Base-by-base conservation (phyloP, 2,113 vertebrate species). In the Anoura caudifer region DNA sequence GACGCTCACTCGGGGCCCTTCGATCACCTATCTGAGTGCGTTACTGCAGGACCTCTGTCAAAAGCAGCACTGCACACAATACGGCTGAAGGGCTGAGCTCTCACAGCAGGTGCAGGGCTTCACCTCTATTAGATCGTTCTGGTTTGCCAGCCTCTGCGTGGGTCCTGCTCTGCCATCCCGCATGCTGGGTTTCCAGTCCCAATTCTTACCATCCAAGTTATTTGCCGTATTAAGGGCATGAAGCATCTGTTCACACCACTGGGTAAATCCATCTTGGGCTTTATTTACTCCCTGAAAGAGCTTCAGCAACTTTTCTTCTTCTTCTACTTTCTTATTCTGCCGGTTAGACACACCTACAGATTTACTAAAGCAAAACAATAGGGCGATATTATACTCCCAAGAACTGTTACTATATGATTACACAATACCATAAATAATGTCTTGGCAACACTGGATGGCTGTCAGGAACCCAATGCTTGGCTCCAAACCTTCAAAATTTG, bases 211-310 rank as follows among this genome's bases (percentile, higher is more conserved):
- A 97, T 99, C 99, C 98, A 99, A 98, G 97, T 99, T 99, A 98
- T 99, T 99, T 98, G 99, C 99, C 59, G 99, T 99, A 98, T 99
- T 99, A 98, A 99, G 99, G 70, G 99, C 99, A 98, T 99, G 99
- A 98, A 99, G 99, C 95, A 99, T 99, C 98, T 99, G 99, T 98
- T 99, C 99, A 98, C 99, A 99, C 99, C 99, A 99, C 97, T 99
- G 99, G 98, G 99, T 99, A 98, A 99, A 99, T 97, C 99, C 98
- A 98, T 99, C 99, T 97, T 99, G 99, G 98, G 99, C 98, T 98
- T 99, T 99, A 97, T 99, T 99, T 97, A 99, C 99, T 79, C 99
- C 99, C 97, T 99, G 99, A 98, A 99, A 99, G 97, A 99, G 99
- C 97, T 99, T 99, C 88, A 99, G 98, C 98, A 99, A 98, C 98